phyloP scores from a whole-genome alignment of 2,797 vertebrate species.

The Urophycis tenuis region DNA sequence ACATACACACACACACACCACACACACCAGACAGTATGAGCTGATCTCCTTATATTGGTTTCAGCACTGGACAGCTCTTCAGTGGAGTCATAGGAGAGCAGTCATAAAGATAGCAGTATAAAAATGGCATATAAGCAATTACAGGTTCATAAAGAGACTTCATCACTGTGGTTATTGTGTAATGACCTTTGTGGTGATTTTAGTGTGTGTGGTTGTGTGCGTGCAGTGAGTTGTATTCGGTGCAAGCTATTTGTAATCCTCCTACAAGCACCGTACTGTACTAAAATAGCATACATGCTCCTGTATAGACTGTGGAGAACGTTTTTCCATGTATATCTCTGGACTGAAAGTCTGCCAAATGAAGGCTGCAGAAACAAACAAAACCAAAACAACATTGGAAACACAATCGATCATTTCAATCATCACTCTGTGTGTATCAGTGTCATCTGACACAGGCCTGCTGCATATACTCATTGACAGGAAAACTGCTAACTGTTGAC shows the following conservation, averaged over 20 bases:
- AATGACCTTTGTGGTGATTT: conserved; percentile 16
- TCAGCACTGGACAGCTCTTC: conserved; percentile 53
- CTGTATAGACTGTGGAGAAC: not conserved
- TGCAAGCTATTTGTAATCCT: conserved; percentile 42
- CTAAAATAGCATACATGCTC: not conserved
- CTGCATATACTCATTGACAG: not conserved
- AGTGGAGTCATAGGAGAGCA: not conserved
- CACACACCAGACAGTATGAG: not conserved
- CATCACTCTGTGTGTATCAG: not conserved
- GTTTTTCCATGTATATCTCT: not conserved
- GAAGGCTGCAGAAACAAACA: not conserved
- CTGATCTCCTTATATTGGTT: conserved; percentile 17
- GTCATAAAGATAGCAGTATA: not conserved
- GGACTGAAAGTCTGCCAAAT: not conserved
- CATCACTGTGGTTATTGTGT: not conserved
- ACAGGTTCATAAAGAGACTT: not conserved
- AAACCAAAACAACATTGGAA: too few species aligned
- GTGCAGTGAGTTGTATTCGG: conserved; percentile 19
- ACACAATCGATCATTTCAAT: not conserved
- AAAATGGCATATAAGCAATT: not conserved
- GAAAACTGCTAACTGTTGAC: not conserved
- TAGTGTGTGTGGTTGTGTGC: conserved; percentile 6
- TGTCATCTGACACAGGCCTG: not conserved
- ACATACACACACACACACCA: too few species aligned
- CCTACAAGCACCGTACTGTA: conserved; percentile 17